Conservation (phyloP, 2,113 vertebrate genomes). For the Notothenia coriiceps region DNA sequence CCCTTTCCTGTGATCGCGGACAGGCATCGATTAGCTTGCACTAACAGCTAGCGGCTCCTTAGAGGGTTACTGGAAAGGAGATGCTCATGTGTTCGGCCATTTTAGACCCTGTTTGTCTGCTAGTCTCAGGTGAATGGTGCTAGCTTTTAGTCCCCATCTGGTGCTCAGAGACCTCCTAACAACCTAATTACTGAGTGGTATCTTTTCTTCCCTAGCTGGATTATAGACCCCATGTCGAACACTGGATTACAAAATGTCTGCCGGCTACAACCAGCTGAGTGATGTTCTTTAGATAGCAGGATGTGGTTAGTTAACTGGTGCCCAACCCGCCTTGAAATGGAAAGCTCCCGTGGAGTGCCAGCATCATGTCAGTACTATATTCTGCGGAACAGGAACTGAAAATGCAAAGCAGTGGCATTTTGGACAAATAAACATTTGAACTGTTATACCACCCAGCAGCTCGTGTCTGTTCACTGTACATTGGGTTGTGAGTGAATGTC, state of each 20-base stretch:
- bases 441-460: neutral
- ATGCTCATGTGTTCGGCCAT: slow-evolving; percentile 54
- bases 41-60: slow-evolving; percentile 27
- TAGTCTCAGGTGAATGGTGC: slow-evolving; percentile 60
- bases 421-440: slow-evolving; percentile 3
- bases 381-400: slow-evolving; percentile 38
- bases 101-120: slow-evolving; percentile 55
- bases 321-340: slow-evolving; percentile 46
- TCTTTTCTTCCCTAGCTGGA: slow-evolving; percentile 38
- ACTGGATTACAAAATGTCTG: slow-evolving; percentile 71
- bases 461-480: slow-evolving; percentile 2
- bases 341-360: slow-evolving; percentile 41
- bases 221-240: slow-evolving; percentile 66
- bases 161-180: slow-evolving; percentile 66
- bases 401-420: slow-evolving; percentile 18
- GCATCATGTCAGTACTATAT: slow-evolving; percentile 3
- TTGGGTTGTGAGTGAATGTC: neutral
- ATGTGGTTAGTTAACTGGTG: slow-evolving; percentile 72
- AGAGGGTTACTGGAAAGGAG: slow-evolving; percentile 41
- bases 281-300: slow-evolving; percentile 59
- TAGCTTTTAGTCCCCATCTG: slow-evolving; percentile 71
- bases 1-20: slow-evolving; percentile 7
- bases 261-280: slow-evolving; percentile 65
- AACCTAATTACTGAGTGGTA: slow-evolving; percentile 60
- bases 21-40: slow-evolving; percentile 56